Percentiles rank a stretch among this genome's conserved stretches.
phyloP scores from a whole-genome alignment of 2,888 invertebrate species.

The Tipula unca region DNA sequence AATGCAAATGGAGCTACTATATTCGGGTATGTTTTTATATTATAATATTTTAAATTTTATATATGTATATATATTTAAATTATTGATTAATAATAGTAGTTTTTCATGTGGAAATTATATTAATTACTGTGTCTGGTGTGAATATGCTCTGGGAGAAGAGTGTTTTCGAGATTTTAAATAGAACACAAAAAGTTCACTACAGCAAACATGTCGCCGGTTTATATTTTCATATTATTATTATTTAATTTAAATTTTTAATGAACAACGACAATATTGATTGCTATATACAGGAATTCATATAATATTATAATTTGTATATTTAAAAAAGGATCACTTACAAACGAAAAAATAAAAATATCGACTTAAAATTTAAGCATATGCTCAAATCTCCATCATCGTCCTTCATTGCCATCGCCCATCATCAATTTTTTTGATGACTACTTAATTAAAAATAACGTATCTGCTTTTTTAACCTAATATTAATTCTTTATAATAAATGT shows the following conservation, averaged over 20 bases:
- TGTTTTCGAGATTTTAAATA: neutral
- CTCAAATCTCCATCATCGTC: neutral
- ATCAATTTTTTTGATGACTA: neutral
- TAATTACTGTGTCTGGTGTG: neutral
- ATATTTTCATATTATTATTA: neutral
- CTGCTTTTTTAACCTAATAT: no score
- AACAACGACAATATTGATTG: neutral
- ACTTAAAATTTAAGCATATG: neutral
- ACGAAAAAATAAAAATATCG: neutral
- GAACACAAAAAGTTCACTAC: neutral
- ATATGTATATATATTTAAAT: slow-evolving; percentile 1
- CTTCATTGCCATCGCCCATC: neutral
- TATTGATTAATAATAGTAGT: neutral
- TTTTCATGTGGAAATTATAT: neutral
- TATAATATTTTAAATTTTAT: neutral
- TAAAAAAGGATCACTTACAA: neutral
- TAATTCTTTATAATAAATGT: no score
- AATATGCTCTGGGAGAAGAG: neutral
- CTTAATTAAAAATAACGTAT: neutral
- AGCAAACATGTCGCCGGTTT: slow-evolving; percentile 2
- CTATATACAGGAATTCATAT: neutral
- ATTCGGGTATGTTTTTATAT: slow-evolving; percentile 31
- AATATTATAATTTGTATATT: neutral
- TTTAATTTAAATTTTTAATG: neutral
- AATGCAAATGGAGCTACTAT: slow-evolving; percentile 37